Percentiles rank a stretch among this genome's conserved stretches.
These are phyloP conservation scores for Altica lythri DNA, from an alignment of 2,888 invertebrate species.

Conservation along the genomic window DNA sequence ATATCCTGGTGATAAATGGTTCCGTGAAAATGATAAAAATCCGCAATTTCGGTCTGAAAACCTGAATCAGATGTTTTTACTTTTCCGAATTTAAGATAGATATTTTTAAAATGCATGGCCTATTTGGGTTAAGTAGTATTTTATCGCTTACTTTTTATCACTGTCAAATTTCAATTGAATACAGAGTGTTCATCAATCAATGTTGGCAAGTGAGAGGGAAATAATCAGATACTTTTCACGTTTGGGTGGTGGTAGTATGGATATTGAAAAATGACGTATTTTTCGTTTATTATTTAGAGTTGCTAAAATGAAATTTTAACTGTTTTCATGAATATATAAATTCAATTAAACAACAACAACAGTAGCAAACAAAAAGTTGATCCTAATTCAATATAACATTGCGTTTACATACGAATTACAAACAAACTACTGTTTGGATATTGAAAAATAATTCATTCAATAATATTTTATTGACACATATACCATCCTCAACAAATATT, in stretches of 20 bases:
- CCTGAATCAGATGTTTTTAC: constrained; percentile 47
- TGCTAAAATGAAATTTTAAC: no score
- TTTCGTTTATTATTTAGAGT: no score
- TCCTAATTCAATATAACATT: no score
- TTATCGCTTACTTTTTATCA: constrained; percentile 48
- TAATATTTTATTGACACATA: no score
- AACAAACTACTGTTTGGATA: no score
- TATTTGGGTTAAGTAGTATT: constrained; percentile 49
- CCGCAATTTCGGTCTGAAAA: constrained; percentile 43
- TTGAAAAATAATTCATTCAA: no score
- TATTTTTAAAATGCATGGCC: constrained; percentile 36
- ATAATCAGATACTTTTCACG: constrained; percentile 31
- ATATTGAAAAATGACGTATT: constrained; percentile 28
- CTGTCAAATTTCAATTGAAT: constrained; percentile 44
- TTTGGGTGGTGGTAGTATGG: constrained; percentile 14
- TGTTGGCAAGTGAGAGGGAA: constrained; percentile 17
- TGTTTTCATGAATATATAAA: no score
- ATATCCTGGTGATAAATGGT: constrained; percentile 45
- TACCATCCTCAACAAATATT: no score
- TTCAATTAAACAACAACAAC: no score
- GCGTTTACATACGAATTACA: no score
- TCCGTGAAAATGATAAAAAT: constrained; percentile 45
- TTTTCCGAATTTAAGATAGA: constrained; percentile 37
- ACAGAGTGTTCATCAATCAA: constrained; percentile 38
- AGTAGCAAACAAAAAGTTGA: no score